Percentiles rank a stretch among this genome's conserved stretches.
Conservation (phyloP, 2,888 invertebrate genomes). For the Drosophila crucigera region DNA sequence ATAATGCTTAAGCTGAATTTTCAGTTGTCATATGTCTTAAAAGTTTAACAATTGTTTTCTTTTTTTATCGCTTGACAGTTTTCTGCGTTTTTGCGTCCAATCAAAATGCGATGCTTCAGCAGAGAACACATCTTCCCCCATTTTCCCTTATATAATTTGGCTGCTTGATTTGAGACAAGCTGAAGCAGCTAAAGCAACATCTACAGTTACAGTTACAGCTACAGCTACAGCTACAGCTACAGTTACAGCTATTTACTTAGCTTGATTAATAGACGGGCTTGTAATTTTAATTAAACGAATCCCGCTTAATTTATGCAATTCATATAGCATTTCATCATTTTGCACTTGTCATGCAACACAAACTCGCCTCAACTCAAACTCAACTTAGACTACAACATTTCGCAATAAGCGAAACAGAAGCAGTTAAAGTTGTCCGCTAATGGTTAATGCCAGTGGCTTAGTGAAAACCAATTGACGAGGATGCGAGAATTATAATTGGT, state of each 20-base stretch:
- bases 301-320: slow-evolving; percentile 81
- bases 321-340: slow-evolving; percentile 80
- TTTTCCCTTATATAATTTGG: neutral
- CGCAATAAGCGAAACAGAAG: slow-evolving; percentile 24
- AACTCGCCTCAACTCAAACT: slow-evolving; percentile 9
- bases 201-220: neutral
- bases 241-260: slow-evolving; percentile 35
- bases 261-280: slow-evolving; percentile 74
- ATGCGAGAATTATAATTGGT: neutral
- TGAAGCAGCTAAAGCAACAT: neutral
- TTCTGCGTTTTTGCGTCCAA: slow-evolving; percentile 73
- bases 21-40: neutral
- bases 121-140: neutral
- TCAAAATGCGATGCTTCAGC: slow-evolving; percentile 70
- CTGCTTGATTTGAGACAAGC: neutral
- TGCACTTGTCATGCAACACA: slow-evolving; percentile 76
- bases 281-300: slow-evolving; percentile 81
- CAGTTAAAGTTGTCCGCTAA: slow-evolving; percentile 36
- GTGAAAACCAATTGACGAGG: neutral
- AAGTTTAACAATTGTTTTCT: neutral
- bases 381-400: slow-evolving; percentile 2
- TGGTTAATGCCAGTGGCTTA: slow-evolving; percentile 27
- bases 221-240: neutral
- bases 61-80: slow-evolving; percentile 49
- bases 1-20: slow-evolving; percentile 50